Evolutionary conservation across 2,888 invertebrate genomes (phyloP), one percentile per base, ranked within the genome.

Genomic region (Polyommatus icarus): DNA sequence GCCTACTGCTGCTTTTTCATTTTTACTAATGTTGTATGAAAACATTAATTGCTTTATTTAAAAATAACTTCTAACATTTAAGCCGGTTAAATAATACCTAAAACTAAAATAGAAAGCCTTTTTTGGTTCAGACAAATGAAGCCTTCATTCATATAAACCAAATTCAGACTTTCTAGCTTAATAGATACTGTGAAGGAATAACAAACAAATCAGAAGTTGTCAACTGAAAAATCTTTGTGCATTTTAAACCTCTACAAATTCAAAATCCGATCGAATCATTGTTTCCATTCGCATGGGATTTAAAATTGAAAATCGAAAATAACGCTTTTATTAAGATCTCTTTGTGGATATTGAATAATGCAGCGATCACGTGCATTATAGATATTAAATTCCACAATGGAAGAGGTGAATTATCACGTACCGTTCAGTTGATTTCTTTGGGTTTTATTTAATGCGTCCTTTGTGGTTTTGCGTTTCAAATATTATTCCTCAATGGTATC

Each of bases 311-410:
- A 71, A 71, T 71, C 20, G 46, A 46, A 76, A 20, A 61, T 76
- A 40, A 76, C 46, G 67, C 59, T 29, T 61, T 46, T 61, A 76
- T 61, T 67, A 61, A 76, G 67, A 76, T 76, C 67, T 61, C 46
- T 61, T 61, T 61, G 76, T 5, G 40, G 20, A 61, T 36, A 76
- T 61, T 61, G 61, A 76, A 76, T 76, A 24, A 76, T 67, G 59
- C 61, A 76, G 24, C 32, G 67, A 36, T 36, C 36, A 18, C 61
- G 76, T 46, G 61, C 67, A 46, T 67, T 76, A 76, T 46, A 76
- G 67, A 76, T 76, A 76, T 76, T 76, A 76, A 76, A 76, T 76
- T 71, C 76, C 76, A 67, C 76, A 76, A 76, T 71, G 46, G 67
- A 29, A 50, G 40, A 20, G 29, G 8, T 67, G 67, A 61, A 61